phyloP scores from a whole-genome alignment of 2,888 invertebrate species.

The Cataglyphis livida region DNA sequence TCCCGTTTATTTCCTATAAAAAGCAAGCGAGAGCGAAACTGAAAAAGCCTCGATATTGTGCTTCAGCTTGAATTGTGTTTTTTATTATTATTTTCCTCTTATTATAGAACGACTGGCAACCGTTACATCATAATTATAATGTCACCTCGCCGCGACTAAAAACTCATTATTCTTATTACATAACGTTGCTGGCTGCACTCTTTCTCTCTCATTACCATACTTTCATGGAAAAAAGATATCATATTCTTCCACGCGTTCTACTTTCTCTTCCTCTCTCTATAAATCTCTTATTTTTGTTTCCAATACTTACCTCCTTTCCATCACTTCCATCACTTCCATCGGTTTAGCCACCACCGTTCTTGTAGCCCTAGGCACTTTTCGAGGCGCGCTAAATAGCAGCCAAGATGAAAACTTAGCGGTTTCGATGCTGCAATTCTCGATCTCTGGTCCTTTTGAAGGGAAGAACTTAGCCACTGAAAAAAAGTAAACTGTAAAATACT shows the following conservation, averaged over 20 bases:
- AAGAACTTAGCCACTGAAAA: background rate
- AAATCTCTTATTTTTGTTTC: slow-evolving; percentile 28
- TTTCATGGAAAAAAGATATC: slow-evolving; percentile 11
- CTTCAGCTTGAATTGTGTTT: slow-evolving; percentile 15
- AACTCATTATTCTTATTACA: slow-evolving; percentile 52
- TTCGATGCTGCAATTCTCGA: slow-evolving; percentile 56
- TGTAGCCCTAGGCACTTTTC: slow-evolving; percentile 54
- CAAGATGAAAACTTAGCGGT: slow-evolving; percentile 71
- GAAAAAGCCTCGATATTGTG: slow-evolving; percentile 5
- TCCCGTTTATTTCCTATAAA: background rate
- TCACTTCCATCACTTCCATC: slow-evolving; percentile 5
- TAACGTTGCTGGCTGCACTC: slow-evolving; percentile 38
- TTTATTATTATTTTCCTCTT: background rate
- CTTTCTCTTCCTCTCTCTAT: slow-evolving; percentile 27
- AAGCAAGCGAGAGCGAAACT: background rate
- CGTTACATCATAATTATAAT: slow-evolving; percentile 59
- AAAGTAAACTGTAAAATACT: background rate
- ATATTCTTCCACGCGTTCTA: slow-evolving; percentile 8
- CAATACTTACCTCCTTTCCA: slow-evolving; percentile 6
- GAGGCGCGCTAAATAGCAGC: slow-evolving; percentile 71
- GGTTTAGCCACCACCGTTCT: background rate
- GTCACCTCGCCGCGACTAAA: background rate
- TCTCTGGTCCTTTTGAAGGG: slow-evolving; percentile 6
- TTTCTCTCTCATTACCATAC: slow-evolving; percentile 12
- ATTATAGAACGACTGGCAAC: slow-evolving; percentile 20